Evolutionary conservation across 2,888 invertebrate genomes (phyloP).

Genomic region (Peribatodes rhomboidaria): DNA sequence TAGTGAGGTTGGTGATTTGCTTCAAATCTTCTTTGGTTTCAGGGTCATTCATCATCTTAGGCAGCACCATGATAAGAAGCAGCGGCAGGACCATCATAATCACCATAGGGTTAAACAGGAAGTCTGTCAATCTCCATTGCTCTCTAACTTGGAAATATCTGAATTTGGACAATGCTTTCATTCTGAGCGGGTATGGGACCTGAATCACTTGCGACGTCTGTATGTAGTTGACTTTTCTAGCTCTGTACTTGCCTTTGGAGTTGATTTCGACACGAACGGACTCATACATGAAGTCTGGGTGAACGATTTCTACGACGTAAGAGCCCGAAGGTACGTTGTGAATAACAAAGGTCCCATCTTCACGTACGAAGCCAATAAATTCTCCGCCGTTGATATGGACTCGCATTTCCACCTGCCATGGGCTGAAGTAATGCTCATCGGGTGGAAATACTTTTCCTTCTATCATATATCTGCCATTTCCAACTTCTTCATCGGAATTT

Average conservation of each 20-base stretch:
- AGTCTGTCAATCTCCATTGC: slow-evolving; percentile 98
- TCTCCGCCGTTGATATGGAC: slow-evolving; percentile 96
- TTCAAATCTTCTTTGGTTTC: slow-evolving; percentile 98
- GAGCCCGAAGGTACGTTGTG: slow-evolving; percentile 96
- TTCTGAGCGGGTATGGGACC: slow-evolving; percentile 96
- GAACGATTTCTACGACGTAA: slow-evolving; percentile 96
- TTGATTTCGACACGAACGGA: slow-evolving; percentile 98
- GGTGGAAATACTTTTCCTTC: slow-evolving; percentile 94
- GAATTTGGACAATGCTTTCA: slow-evolving; percentile 93
- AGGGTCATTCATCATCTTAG: slow-evolving; percentile 99
- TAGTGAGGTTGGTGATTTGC: slow-evolving; percentile 93
- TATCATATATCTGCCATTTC: slow-evolving; percentile 89
- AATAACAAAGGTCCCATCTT: slow-evolving; percentile 96
- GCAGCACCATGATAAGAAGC: slow-evolving; percentile 95
- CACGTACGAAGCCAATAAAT: slow-evolving; percentile 94
- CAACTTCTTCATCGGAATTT: slow-evolving; percentile 74
- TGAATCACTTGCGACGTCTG: slow-evolving; percentile 96
- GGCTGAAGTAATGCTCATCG: slow-evolving; percentile 86
- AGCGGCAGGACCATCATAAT: slow-evolving; percentile 98
- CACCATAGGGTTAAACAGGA: slow-evolving; percentile 98
- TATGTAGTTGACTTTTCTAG: slow-evolving; percentile 96
- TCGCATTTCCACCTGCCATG: slow-evolving; percentile 92
- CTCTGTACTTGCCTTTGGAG: slow-evolving; percentile 98
- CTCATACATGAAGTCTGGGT: slow-evolving; percentile 97
- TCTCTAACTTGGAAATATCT: slow-evolving; percentile 97